A percentile compares a stretch with the other conserved stretches of the same genome.
Evolutionary conservation across 2,113 vertebrate genomes (phyloP).

Genomic region (Rhinolophus sinicus): DNA sequence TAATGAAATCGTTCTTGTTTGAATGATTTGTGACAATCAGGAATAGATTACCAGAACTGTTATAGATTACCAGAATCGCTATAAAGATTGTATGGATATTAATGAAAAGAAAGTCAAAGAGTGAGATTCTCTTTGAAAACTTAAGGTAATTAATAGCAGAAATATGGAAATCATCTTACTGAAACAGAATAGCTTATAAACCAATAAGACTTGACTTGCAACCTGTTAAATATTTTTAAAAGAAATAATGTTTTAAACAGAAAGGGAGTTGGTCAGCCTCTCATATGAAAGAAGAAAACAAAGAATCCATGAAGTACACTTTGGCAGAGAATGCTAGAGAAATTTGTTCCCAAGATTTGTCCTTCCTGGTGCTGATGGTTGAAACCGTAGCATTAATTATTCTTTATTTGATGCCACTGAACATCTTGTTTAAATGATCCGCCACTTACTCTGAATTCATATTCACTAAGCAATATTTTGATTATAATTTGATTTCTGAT

Average conservation of each 20-base stretch:
- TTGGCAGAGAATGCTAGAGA: not conserved
- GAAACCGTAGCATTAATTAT: not conserved
- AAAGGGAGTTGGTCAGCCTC: not conserved
- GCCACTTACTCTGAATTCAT: not conserved
- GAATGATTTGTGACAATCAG: not conserved
- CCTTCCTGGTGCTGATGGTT: not conserved
- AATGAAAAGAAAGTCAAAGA: not conserved
- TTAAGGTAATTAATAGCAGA: not conserved
- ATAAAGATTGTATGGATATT: not conserved
- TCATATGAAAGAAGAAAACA: not conserved
- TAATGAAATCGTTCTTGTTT: not conserved
- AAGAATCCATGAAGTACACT: not conserved
- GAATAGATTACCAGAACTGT: not conserved
- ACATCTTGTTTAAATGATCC: not conserved
- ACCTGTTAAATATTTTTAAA: not conserved
- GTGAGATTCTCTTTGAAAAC: not conserved
- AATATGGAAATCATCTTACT: not conserved
- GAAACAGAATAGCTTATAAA: conserved; percentile 9
- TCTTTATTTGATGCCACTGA: not conserved
- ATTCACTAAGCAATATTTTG: not conserved
- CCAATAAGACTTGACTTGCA: not conserved
- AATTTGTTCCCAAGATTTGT: not conserved
- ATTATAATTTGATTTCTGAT: conserved; percentile 3
- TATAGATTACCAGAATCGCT: not conserved
- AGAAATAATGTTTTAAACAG: not conserved